A percentile compares a stretch with the other conserved stretches of the same genome.
Conservation (phyloP, 2,113 vertebrate species). For the Osmerus mordax region DNA sequence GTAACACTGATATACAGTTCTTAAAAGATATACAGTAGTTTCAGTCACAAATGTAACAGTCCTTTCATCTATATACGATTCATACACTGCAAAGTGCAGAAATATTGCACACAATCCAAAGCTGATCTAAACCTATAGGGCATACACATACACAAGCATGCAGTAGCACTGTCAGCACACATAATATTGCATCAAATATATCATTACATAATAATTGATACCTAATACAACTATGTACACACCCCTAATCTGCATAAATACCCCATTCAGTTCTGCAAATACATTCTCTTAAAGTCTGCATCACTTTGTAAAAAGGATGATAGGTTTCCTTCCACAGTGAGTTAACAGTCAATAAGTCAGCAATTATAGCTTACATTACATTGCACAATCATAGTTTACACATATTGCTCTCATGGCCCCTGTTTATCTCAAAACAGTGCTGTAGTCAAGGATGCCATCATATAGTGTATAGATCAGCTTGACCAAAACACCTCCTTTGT, state of each 20-base stretch:
- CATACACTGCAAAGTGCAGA: constrained; percentile 15
- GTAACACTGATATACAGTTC: not conserved
- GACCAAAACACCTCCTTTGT: constrained; percentile 31
- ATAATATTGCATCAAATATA: constrained; percentile 39
- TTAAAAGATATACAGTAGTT: not conserved
- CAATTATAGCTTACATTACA: constrained; percentile 10
- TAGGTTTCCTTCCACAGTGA: no score
- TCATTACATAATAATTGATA: constrained; percentile 25
- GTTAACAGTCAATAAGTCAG: no score
- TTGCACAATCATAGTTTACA: constrained; percentile 43
- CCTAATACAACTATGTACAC: constrained; percentile 41
- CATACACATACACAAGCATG: constrained; percentile 48
- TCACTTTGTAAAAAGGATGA: no score
- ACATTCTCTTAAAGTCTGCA: constrained; percentile 31
- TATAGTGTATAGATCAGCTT: constrained; percentile 9
- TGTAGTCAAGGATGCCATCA: constrained; percentile 42
- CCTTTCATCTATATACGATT: constrained; percentile 23
- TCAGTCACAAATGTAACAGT: constrained; percentile 30
- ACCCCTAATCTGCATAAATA: constrained; percentile 41
- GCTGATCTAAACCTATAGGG: constrained; percentile 14
- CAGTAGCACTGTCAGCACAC: constrained; percentile 41
- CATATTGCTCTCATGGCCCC: constrained; percentile 8
- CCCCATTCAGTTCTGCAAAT: constrained; percentile 30
- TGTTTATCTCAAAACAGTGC: constrained; percentile 59
- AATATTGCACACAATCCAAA: constrained; percentile 15